A percentile compares a stretch with the other conserved stretches of the same genome.
Evolutionary conservation across 2,888 invertebrate species (phyloP).

Genomic region (Poecilobothrus nobilitatus): DNA sequence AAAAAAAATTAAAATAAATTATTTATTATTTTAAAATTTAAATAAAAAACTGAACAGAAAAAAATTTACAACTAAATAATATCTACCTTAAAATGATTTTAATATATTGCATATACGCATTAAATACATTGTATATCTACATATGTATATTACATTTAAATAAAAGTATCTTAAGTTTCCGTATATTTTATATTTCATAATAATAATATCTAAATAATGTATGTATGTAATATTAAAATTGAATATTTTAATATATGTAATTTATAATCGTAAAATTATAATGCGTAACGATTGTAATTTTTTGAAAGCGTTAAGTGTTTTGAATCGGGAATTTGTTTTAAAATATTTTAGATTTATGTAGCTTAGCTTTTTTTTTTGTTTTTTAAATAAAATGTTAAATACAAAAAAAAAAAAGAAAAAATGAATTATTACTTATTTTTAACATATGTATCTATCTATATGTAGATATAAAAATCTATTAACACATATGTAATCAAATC

Average conservation of each 20-base stretch:
- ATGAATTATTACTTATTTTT: not conserved
- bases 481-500: not conserved
- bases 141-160: not conserved
- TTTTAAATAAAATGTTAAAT: too few species aligned
- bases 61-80: not conserved
- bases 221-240: too few species aligned
- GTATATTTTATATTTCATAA: too few species aligned
- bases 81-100: too few species aligned
- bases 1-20: too few species aligned
- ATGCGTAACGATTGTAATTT: not conserved
- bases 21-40: too few species aligned
- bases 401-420: too few species aligned
- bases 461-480: not conserved
- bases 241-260: not conserved
- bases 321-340: not conserved
- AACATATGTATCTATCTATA: not conserved
- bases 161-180: too few species aligned
- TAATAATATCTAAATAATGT: too few species aligned
- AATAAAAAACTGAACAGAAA: too few species aligned
- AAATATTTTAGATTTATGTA: not conserved
- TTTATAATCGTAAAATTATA: constrained; percentile 5
- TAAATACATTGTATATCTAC: too few species aligned
- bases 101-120: too few species aligned
- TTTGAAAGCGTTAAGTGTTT: constrained; percentile 3
- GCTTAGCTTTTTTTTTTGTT: not conserved